phyloP scores from a whole-genome alignment of 1,140 invertebrate species.

The Caenorhabditis remanei region DNA sequence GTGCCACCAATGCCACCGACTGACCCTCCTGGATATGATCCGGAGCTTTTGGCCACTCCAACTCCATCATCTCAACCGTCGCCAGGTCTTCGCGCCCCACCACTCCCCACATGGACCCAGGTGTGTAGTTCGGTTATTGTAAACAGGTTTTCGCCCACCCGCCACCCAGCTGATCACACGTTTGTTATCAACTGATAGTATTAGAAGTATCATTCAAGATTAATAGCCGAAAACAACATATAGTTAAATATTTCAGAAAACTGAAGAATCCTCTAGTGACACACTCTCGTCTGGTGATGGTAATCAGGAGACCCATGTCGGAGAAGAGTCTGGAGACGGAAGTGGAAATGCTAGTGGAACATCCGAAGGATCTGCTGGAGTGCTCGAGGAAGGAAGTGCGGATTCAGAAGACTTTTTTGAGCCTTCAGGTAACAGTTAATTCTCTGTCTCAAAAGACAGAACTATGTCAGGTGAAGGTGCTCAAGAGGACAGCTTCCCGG shows the following conservation, averaged over 20 bases:
- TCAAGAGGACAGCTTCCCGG: neutral
- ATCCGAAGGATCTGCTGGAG: no score
- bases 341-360: neutral
- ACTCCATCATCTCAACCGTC: neutral
- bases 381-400: neutral
- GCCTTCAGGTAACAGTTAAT: neutral
- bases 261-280: neutral
- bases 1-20: slow-evolving; percentile 1
- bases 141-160: neutral
- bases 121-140: slow-evolving; percentile 26
- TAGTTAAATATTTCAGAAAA: neutral
- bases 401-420: neutral
- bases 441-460: neutral
- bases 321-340: neutral
- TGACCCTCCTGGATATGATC: slow-evolving; percentile 14
- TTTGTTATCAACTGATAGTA: slow-evolving; percentile 25
- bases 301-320: neutral
- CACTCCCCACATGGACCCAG: slow-evolving; percentile 11
- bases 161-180: slow-evolving; percentile 7
- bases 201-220: neutral
- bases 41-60: neutral
- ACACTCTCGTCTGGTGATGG: neutral
- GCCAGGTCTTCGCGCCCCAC: slow-evolving; percentile 29
- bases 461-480: slow-evolving; percentile 1
- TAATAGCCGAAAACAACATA: neutral